Percentiles rank a stretch among this genome's conserved stretches.
Evolutionary conservation across 1,140 invertebrate genomes (phyloP).

Genomic region (Hirudo medicinalis): DNA sequence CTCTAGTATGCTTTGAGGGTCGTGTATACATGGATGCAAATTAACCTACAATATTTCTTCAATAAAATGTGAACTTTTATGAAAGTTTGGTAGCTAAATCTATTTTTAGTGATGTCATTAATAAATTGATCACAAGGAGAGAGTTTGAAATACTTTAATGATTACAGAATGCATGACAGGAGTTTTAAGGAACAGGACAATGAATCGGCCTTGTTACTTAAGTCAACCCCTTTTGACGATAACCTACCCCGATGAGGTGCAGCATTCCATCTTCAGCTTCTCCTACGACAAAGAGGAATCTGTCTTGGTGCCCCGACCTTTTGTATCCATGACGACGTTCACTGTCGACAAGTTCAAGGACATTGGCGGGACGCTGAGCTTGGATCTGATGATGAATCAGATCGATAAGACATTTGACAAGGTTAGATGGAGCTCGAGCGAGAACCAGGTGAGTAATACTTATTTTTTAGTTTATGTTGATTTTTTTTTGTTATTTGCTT

Average conservation of each 20-base stretch:
- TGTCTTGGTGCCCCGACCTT: neutral
- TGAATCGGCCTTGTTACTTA: too few relatives aligned
- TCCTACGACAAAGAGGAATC: neutral
- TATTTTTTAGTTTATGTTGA: neutral
- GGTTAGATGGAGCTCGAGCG: neutral
- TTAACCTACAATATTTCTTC: too few relatives aligned
- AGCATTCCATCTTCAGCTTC: neutral
- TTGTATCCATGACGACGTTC: conserved; percentile 4
- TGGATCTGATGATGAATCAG: neutral
- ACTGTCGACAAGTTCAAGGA: neutral
- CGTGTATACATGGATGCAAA: too few relatives aligned
- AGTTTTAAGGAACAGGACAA: too few relatives aligned
- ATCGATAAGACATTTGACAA: neutral
- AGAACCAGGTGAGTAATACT: neutral
- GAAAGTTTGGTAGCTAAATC: too few relatives aligned
- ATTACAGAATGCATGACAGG: too few relatives aligned
- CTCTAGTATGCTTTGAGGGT: too few relatives aligned
- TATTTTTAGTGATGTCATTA: too few relatives aligned
- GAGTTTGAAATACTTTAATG: too few relatives aligned
- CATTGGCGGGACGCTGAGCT: neutral
- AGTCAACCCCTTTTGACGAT: too few relatives aligned
- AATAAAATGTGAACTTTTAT: too few relatives aligned
- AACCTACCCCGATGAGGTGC: neutral
- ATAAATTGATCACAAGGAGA: too few relatives aligned
- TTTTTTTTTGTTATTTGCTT: neutral